Evolutionary conservation across 2,888 invertebrate species (phyloP), one percentile per base, ranked within the genome.

Genomic region (Pasiphila rectangulata): DNA sequence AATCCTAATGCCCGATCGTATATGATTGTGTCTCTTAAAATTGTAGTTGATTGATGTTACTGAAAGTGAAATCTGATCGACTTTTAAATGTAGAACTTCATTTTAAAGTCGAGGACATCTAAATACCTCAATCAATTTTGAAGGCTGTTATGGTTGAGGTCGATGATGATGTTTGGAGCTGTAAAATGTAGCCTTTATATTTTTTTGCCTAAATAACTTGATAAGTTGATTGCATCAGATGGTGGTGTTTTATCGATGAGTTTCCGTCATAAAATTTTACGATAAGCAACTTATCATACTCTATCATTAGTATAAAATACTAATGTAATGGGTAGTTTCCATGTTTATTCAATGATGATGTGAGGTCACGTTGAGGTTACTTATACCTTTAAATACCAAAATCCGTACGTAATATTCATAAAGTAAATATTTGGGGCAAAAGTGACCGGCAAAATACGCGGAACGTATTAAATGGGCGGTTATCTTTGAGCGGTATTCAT

Each of bases 401-500:
- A 32, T 36, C n/a, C 13, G 43, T 46, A 52, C 51, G 47, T 53
- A 49, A 51, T 48, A 42, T 9, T 48, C 2, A 19, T 40, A 40
- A 35, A 44, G 43, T 38, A 38, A 34, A 42, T 34, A 45, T 48
- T 46, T 43, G 16, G 52, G 50, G 21, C 36, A 42, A 23, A 43
- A 46, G 44, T 29, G 44, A 47, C 27, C 42, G 49, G 41, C 24
- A 12, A 27, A 36, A 32, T 37, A 38, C 45, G 27, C 35, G 48
- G 51, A 51, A 56, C 38, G 46, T 32, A 46, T 49, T 51, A 50
- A 20, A 34, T 17, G 29, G 12, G 13, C 44, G 29, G 43, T 20
- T 45, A 40, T 25, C 39, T 58, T 51, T 44, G 52, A 27, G 46
- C 32, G 43, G 57, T 56, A 58, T 61, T 60, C 62, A 59, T 60